Evolutionary conservation across 2,888 invertebrate species (phyloP).

Genomic region (Tineola bisselliella): DNA sequence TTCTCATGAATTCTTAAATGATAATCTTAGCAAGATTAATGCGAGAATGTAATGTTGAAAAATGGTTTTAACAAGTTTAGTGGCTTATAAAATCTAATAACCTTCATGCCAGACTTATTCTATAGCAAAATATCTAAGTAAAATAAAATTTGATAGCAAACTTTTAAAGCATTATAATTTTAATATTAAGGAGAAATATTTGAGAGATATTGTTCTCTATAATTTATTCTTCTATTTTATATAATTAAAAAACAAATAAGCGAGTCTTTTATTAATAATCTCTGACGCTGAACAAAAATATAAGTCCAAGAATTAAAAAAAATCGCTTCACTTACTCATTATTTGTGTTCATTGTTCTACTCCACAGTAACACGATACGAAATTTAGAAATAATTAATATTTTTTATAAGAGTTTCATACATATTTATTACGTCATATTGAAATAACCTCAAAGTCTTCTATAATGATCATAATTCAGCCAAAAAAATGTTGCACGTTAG

Average conservation of each 20-base stretch:
- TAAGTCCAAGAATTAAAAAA: not conserved
- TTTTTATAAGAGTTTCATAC: not conserved
- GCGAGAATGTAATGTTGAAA: too few relatives aligned
- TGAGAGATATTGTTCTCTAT: not conserved
- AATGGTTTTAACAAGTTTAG: too few relatives aligned
- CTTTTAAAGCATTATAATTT: too few relatives aligned
- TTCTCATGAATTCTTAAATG: too few relatives aligned
- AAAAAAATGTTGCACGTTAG: constrained; percentile 12
- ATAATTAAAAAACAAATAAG: too few relatives aligned
- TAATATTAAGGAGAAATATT: not conserved
- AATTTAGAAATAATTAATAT: not conserved
- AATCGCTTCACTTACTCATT: not conserved
- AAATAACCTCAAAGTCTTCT: constrained; percentile 44
- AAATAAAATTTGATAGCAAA: too few relatives aligned
- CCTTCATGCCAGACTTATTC: too few relatives aligned
- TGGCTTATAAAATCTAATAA: too few relatives aligned
- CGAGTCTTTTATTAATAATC: not conserved
- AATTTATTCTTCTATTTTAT: too few relatives aligned
- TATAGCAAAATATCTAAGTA: too few relatives aligned
- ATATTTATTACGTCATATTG: constrained; percentile 36
- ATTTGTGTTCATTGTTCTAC: not conserved
- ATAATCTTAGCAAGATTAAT: too few relatives aligned
- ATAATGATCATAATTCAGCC: not conserved
- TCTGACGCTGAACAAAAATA: too few relatives aligned
- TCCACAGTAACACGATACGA: not conserved